Conservation (phyloP, 2,888 invertebrate species). For the Callyntrura sp. region DNA sequence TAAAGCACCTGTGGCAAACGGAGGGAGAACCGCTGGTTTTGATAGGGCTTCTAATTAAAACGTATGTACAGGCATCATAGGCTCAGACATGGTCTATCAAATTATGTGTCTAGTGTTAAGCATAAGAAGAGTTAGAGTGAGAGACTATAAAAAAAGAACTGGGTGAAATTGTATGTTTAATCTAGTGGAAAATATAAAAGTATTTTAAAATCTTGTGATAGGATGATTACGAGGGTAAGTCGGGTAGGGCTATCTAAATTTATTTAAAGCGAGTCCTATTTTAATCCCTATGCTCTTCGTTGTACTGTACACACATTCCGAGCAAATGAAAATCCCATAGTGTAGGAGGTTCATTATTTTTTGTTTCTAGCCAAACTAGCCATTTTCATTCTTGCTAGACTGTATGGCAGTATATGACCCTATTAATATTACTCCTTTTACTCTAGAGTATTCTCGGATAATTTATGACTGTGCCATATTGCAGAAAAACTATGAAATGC, state of each 20-base stretch:
- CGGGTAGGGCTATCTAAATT: background rate
- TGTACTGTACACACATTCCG: background rate
- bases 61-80: too few relatives aligned
- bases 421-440: conserved; percentile 19
- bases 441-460: conserved; percentile 33
- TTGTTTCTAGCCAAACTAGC: background rate
- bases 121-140: background rate
- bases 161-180: too few relatives aligned
- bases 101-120: conserved; percentile 14
- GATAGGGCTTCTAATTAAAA: too few relatives aligned
- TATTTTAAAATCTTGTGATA: too few relatives aligned
- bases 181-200: too few relatives aligned
- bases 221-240: background rate
- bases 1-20: too few relatives aligned
- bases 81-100: background rate
- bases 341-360: conserved; percentile 25
- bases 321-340: conserved; percentile 34
- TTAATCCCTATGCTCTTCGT: background rate
- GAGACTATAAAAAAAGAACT: too few relatives aligned
- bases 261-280: conserved; percentile 22
- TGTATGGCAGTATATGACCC: background rate
- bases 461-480: conserved; percentile 37
- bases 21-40: too few relatives aligned
- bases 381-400: background rate
- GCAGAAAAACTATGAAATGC: background rate